Conservation (phyloP, 2,888 invertebrate species). For the Lissocephala sabroskyi region DNA sequence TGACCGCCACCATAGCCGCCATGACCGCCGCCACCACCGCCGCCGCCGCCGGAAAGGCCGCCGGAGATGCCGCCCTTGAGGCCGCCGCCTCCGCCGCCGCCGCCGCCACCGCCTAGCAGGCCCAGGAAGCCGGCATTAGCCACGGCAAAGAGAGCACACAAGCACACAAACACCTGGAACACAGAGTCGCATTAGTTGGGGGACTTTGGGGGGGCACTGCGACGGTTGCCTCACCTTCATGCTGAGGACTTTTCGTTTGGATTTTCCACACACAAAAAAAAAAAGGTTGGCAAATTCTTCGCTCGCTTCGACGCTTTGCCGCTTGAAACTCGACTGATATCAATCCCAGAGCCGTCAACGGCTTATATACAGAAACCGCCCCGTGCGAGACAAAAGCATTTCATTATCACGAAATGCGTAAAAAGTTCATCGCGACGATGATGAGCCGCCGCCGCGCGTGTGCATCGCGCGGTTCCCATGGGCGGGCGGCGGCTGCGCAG, state of each 20-base stretch:
- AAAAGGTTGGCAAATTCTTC: slow-evolving; percentile 22
- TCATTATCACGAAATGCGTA: slow-evolving; percentile 38
- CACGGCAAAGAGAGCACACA: slow-evolving; percentile 52
- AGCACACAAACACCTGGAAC: slow-evolving; percentile 53
- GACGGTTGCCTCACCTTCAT: slow-evolving; percentile 47
- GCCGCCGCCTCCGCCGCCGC: slow-evolving; percentile 28
- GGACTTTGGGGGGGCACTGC: too few relatives aligned
- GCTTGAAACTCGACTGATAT: slow-evolving; percentile 42
- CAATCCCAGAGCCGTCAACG: slow-evolving; percentile 2
- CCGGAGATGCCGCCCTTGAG: slow-evolving; percentile 27
- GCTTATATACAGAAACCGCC: slow-evolving; percentile 47
- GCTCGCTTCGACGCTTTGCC: slow-evolving; percentile 13
- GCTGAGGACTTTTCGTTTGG: slow-evolving; percentile 34
- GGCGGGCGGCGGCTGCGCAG: too few relatives aligned
- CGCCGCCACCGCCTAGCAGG: slow-evolving; percentile 38
- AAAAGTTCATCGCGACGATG: too few relatives aligned
- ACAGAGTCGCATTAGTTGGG: background rate
- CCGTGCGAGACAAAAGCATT: slow-evolving; percentile 42
- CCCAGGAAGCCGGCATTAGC: slow-evolving; percentile 61
- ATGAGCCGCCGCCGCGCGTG: too few relatives aligned
- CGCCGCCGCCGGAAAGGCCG: slow-evolving; percentile 24
- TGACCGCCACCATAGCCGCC: slow-evolving; percentile 31
- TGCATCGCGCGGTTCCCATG: too few relatives aligned
- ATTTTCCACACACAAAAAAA: too few relatives aligned
- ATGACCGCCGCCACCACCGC: slow-evolving; percentile 25